Evolutionary conservation across 2,888 invertebrate species (phyloP).

Genomic region (Mythimna pallens): DNA sequence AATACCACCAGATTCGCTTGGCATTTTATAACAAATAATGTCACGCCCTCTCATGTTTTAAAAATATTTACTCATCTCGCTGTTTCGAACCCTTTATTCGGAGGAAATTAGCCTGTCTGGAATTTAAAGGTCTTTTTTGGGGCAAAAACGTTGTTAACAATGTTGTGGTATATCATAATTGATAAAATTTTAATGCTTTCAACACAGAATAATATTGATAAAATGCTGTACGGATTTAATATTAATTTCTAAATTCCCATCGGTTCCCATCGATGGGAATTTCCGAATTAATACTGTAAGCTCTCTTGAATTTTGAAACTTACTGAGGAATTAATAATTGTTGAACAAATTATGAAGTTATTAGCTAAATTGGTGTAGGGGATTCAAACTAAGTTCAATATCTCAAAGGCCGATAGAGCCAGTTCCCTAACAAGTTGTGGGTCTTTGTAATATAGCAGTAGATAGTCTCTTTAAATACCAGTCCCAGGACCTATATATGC

Average conservation of each 20-base stretch:
- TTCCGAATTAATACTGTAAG: conserved; percentile 24
- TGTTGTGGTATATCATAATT: conserved; percentile 18
- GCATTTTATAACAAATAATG: conserved; percentile 18
- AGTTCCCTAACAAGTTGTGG: conserved; percentile 30
- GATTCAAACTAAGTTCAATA: conserved; percentile 45
- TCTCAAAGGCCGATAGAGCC: conserved; percentile 27
- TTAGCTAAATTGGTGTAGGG: conserved; percentile 43
- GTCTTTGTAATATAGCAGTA: not conserved
- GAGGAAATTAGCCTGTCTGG: conserved; percentile 73
- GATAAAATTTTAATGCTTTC: not conserved
- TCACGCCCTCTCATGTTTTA: conserved; percentile 9
- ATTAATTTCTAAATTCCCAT: conserved; percentile 11
- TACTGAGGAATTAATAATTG: conserved; percentile 49
- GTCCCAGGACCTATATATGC: not conserved
- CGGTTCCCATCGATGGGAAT: conserved; percentile 40
- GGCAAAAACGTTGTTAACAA: conserved; percentile 6
- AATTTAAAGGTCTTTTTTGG: conserved; percentile 54
- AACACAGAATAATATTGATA: not conserved
- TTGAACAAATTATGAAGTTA: conserved; percentile 56
- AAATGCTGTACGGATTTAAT: not conserved
- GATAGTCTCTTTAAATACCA: conserved; percentile 4
- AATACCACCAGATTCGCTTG: not conserved
- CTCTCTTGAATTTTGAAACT: conserved; percentile 39
- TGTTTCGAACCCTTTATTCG: conserved; percentile 63
- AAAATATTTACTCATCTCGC: conserved; percentile 40